These are phyloP conservation scores for Sicus ferrugineus DNA, from an alignment of 2,888 invertebrate genomes.

Conservation along the genomic window DNA sequence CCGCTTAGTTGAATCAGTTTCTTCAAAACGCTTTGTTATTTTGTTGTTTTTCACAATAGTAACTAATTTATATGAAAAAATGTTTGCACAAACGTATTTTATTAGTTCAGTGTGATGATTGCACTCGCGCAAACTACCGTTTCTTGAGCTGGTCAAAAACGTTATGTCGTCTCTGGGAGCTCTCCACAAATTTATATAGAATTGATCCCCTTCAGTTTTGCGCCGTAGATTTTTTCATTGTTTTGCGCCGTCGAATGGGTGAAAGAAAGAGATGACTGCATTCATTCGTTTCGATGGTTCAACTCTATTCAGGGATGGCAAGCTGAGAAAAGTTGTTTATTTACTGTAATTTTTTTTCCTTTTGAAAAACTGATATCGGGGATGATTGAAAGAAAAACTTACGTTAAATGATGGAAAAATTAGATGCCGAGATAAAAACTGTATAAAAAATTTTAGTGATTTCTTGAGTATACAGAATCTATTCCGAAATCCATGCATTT, in stretches of 20 bases:
- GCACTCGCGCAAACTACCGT: slow-evolving; percentile 6
- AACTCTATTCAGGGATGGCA: background rate
- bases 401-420: no score
- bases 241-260: background rate
- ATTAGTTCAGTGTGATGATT: background rate
- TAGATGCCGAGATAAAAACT: no score
- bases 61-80: background rate
- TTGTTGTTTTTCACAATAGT: slow-evolving; percentile 5
- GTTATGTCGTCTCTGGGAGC: slow-evolving; percentile 18
- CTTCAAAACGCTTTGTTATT: background rate
- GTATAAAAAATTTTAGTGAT: no score
- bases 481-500: no score
- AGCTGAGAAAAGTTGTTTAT: no score
- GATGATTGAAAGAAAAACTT: no score
- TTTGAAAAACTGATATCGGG: no score
- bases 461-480: no score
- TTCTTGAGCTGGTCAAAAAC: slow-evolving; percentile 15
- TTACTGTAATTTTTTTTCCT: no score
- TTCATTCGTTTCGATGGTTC: background rate
- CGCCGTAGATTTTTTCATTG: background rate
- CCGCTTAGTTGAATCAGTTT: background rate
- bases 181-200: slow-evolving; percentile 16
- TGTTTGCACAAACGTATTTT: no score
- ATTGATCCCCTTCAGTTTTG: background rate
- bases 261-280: background rate